A percentile compares a stretch with the other conserved stretches of the same genome.
These are phyloP conservation scores for Ophioderma brevispina DNA, from an alignment of 35 echinoderm and acorn worm genomes.

Conservation along the genomic window DNA sequence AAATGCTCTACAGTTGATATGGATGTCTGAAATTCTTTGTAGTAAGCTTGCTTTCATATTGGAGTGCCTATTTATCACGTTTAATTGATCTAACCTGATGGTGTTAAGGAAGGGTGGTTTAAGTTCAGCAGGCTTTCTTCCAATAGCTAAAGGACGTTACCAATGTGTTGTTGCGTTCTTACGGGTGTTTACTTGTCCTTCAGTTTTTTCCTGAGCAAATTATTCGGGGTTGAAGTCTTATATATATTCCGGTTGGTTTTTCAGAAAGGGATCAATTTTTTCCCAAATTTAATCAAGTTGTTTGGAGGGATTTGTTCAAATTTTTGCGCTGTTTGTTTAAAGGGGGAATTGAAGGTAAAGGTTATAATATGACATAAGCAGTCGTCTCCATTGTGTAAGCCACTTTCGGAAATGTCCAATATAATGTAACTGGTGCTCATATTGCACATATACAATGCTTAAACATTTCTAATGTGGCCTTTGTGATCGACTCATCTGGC, in stretches of 20 bases:
- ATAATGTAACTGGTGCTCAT: not conserved
- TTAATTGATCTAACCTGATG: constrained; percentile 28
- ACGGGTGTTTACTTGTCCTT: not conserved
- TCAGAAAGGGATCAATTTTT: not conserved
- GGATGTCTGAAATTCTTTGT: not conserved
- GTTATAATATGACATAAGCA: not conserved
- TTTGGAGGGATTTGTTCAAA: constrained; percentile 19
- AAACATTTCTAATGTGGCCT: not conserved
- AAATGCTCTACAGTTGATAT: not conserved
- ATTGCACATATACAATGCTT: not conserved
- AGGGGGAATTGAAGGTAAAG: not conserved
- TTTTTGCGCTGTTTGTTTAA: not conserved
- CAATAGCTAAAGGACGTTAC: not conserved
- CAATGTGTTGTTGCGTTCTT: not conserved
- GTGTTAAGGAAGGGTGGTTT: not conserved
- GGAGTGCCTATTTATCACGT: constrained; percentile 14
- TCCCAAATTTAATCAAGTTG: not conserved
- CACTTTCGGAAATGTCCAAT: not conserved
- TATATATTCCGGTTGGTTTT: not conserved
- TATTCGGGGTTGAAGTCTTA: not conserved
- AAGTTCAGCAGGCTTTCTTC: not conserved
- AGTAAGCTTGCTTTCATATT: not conserved
- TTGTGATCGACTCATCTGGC: not conserved
- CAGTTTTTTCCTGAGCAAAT: not conserved
- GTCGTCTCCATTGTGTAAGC: not conserved